Evolutionary conservation across 2,888 invertebrate genomes (phyloP).

Genomic region (Nasonovia ribisnigri): DNA sequence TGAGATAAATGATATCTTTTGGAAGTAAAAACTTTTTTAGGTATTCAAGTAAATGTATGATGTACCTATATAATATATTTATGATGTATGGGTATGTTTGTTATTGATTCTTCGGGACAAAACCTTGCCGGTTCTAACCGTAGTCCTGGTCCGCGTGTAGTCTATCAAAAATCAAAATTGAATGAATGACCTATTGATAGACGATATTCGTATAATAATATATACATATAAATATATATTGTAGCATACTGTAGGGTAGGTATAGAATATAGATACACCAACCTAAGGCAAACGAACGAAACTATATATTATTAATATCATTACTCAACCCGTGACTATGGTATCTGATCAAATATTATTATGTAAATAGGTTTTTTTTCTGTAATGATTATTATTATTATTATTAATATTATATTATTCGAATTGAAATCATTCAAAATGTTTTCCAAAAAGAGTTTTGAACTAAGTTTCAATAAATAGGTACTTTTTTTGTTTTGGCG

Average conservation of each 20-base stretch:
- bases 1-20: background rate
- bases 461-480: background rate
- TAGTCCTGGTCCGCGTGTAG: background rate
- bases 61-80: background rate
- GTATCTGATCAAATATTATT: background rate
- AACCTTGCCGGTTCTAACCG: background rate
- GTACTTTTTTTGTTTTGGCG: background rate
- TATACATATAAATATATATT: background rate
- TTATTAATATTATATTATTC: background rate
- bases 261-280: background rate
- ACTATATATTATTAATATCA: background rate
- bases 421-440: background rate
- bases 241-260: background rate
- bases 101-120: background rate
- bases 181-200: background rate
- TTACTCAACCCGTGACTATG: background rate
- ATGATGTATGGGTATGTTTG: background rate
- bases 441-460: background rate
- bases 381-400: background rate
- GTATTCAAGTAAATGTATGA: background rate
- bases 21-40: background rate
- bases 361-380: background rate
- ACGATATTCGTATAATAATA: background rate
- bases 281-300: background rate
- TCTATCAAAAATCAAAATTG: background rate